phyloP scores from a whole-genome alignment of 2,797 vertebrate species.

The Diplodus sargus region DNA sequence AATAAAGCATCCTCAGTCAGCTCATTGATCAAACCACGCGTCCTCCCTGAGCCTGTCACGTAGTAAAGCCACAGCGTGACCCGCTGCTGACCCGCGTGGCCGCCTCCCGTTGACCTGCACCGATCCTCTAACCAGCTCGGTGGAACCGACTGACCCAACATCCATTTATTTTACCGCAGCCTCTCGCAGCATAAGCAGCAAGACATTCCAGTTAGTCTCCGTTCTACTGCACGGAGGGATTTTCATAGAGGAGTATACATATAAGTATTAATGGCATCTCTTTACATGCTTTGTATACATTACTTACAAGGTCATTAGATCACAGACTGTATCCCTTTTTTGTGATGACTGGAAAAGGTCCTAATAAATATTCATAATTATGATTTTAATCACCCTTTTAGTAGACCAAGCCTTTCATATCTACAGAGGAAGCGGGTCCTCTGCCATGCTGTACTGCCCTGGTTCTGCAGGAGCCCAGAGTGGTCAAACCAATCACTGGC shows the following conservation, averaged over 20 bases:
- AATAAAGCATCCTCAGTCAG: constrained; percentile 15
- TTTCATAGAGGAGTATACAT: background rate
- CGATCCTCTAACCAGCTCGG: background rate
- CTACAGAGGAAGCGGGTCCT: too few relatives aligned
- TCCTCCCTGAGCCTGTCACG: constrained; percentile 16
- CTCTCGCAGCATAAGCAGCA: background rate
- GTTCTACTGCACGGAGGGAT: background rate
- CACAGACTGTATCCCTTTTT: background rate
- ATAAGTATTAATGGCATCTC: background rate
- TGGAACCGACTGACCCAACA: background rate
- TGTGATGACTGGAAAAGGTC: background rate
- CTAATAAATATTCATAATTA: too few relatives aligned
- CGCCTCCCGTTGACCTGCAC: background rate
- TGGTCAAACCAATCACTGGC: too few relatives aligned
- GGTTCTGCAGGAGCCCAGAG: too few relatives aligned
- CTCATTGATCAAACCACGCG: constrained; percentile 7
- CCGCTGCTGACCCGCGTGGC: background rate
- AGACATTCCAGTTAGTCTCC: background rate
- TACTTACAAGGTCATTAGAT: background rate
- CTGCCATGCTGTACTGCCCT: too few relatives aligned
- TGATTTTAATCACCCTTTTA: too few relatives aligned
- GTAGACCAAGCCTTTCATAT: too few relatives aligned
- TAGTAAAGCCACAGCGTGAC: background rate
- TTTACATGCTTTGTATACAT: background rate
- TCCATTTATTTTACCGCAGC: background rate